Percentiles rank a stretch among this genome's conserved stretches.
phyloP scores from a whole-genome alignment of 2,113 vertebrate genomes.

The Vulpes ferrilata region DNA sequence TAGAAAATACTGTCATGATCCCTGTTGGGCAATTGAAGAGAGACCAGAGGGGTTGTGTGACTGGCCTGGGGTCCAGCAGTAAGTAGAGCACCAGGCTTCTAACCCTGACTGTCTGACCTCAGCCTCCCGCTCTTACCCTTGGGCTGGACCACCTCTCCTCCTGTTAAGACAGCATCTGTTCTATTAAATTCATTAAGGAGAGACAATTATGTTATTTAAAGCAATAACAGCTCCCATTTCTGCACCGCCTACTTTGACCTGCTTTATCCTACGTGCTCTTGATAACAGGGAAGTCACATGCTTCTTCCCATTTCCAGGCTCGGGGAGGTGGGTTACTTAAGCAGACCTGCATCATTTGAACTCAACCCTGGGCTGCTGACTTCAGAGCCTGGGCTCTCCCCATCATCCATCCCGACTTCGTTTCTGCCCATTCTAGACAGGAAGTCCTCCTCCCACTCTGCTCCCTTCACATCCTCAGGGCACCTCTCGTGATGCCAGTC shows the following conservation, averaged over 20 bases:
- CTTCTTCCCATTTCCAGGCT: not conserved
- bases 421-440: not conserved
- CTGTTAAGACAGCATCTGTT: fast-evolving
- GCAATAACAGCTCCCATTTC: not conserved
- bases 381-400: not conserved
- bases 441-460: not conserved
- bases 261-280: not conserved
- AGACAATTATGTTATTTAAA: not conserved
- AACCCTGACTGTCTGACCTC: not conserved
- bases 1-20: not conserved
- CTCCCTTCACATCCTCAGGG: not conserved
- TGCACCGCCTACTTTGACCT: not conserved
- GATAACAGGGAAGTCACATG: not conserved
- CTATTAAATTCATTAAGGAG: not conserved
- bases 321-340: not conserved
- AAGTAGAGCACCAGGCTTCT: not conserved
- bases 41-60: not conserved
- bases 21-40: not conserved
- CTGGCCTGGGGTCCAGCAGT: too few species aligned
- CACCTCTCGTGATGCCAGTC: fast-evolving
- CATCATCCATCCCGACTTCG: fast-evolving
- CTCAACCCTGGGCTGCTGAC: not conserved
- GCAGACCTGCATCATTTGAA: not conserved
- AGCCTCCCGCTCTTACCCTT: not conserved
- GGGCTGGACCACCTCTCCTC: not conserved